Percentiles rank a stretch among this genome's conserved stretches.
Evolutionary conservation across 2,797 vertebrate genomes (phyloP).

Genomic region (Coracias cyanogaster): DNA sequence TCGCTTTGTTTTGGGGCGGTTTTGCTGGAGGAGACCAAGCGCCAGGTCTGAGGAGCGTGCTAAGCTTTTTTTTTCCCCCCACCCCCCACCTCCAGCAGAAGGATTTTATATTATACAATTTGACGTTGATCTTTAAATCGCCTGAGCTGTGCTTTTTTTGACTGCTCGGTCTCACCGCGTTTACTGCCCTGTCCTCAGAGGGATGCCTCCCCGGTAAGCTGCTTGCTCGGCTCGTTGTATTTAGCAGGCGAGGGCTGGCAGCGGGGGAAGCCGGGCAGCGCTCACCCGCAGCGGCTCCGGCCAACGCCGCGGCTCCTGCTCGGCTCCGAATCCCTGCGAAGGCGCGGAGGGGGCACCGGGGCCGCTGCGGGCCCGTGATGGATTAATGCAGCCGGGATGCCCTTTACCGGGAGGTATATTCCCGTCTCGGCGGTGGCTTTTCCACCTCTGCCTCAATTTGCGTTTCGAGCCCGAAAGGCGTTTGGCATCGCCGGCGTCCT

Average conservation of each 20-base stretch:
- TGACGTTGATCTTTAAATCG: constrained; percentile 80
- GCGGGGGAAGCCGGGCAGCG: neutral
- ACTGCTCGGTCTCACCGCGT: constrained; percentile 55
- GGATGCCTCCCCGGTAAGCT: constrained; percentile 57
- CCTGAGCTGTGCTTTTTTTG: constrained; percentile 76
- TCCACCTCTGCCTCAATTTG: fast-evolving
- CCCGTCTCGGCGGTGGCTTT: neutral
- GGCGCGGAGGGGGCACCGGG: neutral
- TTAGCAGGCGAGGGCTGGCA: neutral
- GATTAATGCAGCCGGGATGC: neutral
- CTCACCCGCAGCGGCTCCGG: neutral
- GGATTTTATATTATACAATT: constrained; percentile 76
- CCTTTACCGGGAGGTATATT: neutral
- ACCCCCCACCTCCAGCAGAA: constrained; percentile 50
- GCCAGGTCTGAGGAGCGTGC: constrained; percentile 22
- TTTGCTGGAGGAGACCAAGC: constrained; percentile 55
- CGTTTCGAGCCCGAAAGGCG: neutral
- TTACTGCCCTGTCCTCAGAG: constrained; percentile 46
- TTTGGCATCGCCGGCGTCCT: neutral
- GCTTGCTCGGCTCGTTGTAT: constrained; percentile 48
- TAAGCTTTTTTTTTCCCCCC: constrained; percentile 44
- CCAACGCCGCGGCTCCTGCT: no score
- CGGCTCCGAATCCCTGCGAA: neutral
- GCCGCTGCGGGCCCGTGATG: neutral
- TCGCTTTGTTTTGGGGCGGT: neutral